Evolutionary conservation across 2,113 vertebrate genomes (phyloP).

Genomic region (Hystrix cristata): DNA sequence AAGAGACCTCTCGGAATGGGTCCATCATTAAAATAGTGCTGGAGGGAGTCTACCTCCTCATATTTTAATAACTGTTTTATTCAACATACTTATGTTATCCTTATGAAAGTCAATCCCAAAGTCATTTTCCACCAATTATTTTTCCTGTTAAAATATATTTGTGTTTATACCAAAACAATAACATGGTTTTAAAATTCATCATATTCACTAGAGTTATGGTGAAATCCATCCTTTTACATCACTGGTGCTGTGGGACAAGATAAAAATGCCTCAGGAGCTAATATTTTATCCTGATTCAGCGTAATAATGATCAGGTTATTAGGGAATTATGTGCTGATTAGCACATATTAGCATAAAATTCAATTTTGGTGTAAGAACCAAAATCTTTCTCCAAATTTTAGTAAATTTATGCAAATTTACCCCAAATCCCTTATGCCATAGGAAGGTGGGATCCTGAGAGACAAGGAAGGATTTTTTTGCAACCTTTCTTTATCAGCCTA

Average conservation of each 20-base stretch:
- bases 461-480: neutral
- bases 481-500: neutral
- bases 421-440: neutral
- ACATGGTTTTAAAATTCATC: slow-evolving; percentile 56
- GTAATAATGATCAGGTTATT: slow-evolving; percentile 47
- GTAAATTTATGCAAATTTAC: neutral
- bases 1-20: slow-evolving; percentile 39
- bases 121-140: slow-evolving; percentile 42
- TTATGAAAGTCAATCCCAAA: slow-evolving; percentile 6
- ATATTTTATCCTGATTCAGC: slow-evolving; percentile 48
- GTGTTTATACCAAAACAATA: slow-evolving; percentile 26
- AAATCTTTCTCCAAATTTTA: slow-evolving; percentile 41
- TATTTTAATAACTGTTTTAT: slow-evolving; percentile 69
- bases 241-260: neutral
- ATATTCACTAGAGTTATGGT: neutral
- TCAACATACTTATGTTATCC: slow-evolving; percentile 54
- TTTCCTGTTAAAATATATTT: slow-evolving; percentile 37
- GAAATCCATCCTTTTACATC: slow-evolving; percentile 28
- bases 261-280: neutral
- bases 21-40: slow-evolving; percentile 81
- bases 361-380: neutral
- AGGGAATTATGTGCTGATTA: slow-evolving; percentile 24
- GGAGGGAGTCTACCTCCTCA: slow-evolving; percentile 60
- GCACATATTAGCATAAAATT: slow-evolving; percentile 56
- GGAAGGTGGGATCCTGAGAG: neutral